A percentile compares a stretch with the other conserved stretches of the same genome.
Conservation (phyloP, 2,113 vertebrate species). For the Misgurnus anguillicaudatus region DNA sequence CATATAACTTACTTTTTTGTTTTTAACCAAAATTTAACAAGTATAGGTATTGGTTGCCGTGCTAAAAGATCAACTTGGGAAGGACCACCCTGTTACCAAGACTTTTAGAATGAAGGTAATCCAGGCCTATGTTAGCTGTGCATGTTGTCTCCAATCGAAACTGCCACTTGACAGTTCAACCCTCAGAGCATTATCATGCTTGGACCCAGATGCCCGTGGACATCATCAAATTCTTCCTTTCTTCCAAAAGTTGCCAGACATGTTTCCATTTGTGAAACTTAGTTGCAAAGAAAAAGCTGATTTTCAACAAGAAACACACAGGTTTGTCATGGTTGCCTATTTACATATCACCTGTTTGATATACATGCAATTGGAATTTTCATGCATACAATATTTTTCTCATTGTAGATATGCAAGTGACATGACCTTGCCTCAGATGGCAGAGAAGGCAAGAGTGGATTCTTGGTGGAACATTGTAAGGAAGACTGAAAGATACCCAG, state of each 20-base stretch:
- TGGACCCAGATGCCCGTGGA: slow-evolving; percentile 33
- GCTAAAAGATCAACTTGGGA: too few relatives aligned
- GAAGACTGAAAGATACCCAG: slow-evolving; percentile 22
- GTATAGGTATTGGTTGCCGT: not conserved
- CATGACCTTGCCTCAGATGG: slow-evolving; percentile 23
- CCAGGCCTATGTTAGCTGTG: slow-evolving; percentile 35
- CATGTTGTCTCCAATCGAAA: slow-evolving; percentile 33
- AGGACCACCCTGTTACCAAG: too few relatives aligned
- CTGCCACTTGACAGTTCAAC: slow-evolving; percentile 39
- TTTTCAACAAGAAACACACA: slow-evolving; percentile 35
- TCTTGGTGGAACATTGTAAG: slow-evolving; percentile 26
- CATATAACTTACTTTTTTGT: too few relatives aligned
- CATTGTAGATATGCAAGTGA: slow-evolving; percentile 41
- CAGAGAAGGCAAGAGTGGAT: slow-evolving; percentile 34
- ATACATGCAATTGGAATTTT: not conserved
- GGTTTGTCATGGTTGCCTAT: slow-evolving; percentile 6
- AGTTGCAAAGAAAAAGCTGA: slow-evolving; percentile 16
- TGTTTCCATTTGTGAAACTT: not conserved
- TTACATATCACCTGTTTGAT: not conserved
- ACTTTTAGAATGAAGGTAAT: slow-evolving; percentile 23
- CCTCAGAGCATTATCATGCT: slow-evolving; percentile 40
- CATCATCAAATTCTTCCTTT: slow-evolving; percentile 35
- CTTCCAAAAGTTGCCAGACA: slow-evolving; percentile 30
- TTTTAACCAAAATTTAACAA: too few relatives aligned
- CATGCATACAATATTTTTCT: slow-evolving; percentile 7